These are phyloP conservation scores for Akabosia matsudoensis DNA, from an alignment of 1,140 invertebrate species.

Conservation along the genomic window DNA sequence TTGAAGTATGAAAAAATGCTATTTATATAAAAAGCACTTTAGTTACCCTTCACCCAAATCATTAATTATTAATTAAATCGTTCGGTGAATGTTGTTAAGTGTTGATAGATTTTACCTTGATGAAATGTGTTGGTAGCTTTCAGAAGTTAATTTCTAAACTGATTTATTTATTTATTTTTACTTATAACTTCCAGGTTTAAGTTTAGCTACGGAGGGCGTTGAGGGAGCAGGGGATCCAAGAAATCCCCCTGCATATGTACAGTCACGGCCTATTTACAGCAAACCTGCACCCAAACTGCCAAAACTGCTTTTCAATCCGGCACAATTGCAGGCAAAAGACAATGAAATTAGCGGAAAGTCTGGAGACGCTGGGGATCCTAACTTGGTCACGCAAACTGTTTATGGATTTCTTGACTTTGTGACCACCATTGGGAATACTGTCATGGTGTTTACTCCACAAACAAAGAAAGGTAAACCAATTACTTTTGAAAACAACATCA, in stretches of 20 bases:
- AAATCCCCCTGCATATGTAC: conserved; percentile 31
- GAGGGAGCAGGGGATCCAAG: conserved; percentile 32
- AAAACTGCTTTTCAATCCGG: conserved; percentile 33
- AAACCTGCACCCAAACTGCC: conserved; percentile 43
- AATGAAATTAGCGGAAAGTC: conserved; percentile 6
- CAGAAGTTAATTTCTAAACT: neutral
- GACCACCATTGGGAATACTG: conserved; percentile 81
- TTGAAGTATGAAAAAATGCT: neutral
- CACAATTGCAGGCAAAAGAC: conserved; percentile 19
- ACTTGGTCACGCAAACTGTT: conserved; percentile 70
- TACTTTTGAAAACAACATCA: neutral
- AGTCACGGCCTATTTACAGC: conserved; percentile 41
- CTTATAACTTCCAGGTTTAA: neutral
- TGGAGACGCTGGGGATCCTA: conserved; percentile 25
- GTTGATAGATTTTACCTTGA: neutral
- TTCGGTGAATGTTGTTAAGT: too few species aligned
- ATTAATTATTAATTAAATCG: too few species aligned
- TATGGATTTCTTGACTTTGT: conserved; percentile 85
- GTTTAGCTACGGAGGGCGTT: neutral
- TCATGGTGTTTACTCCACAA: conserved; percentile 83
- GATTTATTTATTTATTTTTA: neutral
- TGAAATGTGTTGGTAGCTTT: neutral
- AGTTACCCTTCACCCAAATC: too few species aligned
- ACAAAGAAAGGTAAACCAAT: conserved; percentile 36
- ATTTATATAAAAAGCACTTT: too few species aligned